A percentile compares a stretch with the other conserved stretches of the same genome.
phyloP scores from a whole-genome alignment of 2,113 vertebrate genomes.

The Solenodon paradoxus region DNA sequence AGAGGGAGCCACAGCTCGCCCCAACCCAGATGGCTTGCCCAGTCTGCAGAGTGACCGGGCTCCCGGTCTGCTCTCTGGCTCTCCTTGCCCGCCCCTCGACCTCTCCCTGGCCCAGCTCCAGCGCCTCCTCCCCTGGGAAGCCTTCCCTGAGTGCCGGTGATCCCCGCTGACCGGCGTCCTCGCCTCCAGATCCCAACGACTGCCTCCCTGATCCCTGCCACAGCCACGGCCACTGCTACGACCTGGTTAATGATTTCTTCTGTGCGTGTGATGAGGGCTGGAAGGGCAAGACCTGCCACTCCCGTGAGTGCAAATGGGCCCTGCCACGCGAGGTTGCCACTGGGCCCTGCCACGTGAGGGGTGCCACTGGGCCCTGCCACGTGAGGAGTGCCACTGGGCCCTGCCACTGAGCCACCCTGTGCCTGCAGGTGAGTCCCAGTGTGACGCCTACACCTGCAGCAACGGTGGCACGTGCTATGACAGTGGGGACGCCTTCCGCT shows the following conservation, averaged over 20 bases:
- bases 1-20: no score
- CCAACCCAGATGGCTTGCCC: no score
- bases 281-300: constrained; percentile 98
- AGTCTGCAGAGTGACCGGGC: no score
- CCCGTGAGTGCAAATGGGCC: constrained; percentile 84
- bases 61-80: no score
- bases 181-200: constrained; percentile 91
- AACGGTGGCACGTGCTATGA: constrained; percentile 95
- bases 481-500: constrained; percentile 92
- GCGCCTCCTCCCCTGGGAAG: neutral
- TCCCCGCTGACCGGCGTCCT: constrained; percentile 59
- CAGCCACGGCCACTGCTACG: constrained; percentile 90
- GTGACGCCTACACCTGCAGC: constrained; percentile 92
- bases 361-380: no score
- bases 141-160: neutral
- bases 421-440: constrained; percentile 92
- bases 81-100: rapidly evolving
- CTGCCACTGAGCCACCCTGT: neutral
- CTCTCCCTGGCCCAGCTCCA: neutral
- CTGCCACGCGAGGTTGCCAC: neutral
- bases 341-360: rapidly evolving
- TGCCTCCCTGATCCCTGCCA: constrained; percentile 92
- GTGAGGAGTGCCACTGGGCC: no score
- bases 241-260: constrained; percentile 94
- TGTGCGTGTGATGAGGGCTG: constrained; percentile 92